Conservation (phyloP, 2,113 vertebrate species). For the Dissostichus mawsoni region DNA sequence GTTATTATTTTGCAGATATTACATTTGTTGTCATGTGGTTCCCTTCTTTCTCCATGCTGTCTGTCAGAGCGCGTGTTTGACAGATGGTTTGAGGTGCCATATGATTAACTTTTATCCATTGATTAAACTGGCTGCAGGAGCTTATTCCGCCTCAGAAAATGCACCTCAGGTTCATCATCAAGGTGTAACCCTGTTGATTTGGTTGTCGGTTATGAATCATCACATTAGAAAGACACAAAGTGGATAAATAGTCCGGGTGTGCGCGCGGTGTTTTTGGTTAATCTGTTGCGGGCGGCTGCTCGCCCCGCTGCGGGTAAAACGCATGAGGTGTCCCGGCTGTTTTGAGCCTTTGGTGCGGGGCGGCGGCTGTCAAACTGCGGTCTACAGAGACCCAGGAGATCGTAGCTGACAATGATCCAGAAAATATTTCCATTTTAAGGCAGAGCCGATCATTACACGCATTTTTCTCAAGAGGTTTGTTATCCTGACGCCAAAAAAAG, state of each 20-base stretch:
- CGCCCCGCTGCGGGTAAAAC: conserved; percentile 23
- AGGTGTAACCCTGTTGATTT: background rate
- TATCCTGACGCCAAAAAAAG: background rate
- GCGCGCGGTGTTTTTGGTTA: background rate
- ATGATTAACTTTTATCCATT: conserved; percentile 71
- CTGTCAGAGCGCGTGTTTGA: conserved; percentile 57
- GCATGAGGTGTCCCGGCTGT: conserved; percentile 33
- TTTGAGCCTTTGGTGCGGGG: conserved; percentile 20
- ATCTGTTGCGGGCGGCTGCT: conserved; percentile 4
- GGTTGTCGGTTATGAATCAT: background rate
- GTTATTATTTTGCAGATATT: background rate
- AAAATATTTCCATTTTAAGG: conserved; percentile 2
- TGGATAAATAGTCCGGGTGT: background rate
- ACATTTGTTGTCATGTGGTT: background rate
- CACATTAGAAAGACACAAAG: too few relatives aligned
- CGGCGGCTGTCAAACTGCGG: conserved; percentile 52
- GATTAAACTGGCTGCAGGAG: conserved; percentile 60
- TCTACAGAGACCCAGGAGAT: background rate
- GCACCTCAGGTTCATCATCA: conserved; percentile 18
- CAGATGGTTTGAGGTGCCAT: conserved; percentile 72
- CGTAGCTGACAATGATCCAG: background rate
- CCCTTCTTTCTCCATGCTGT: conserved; percentile 7
- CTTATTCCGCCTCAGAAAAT: conserved; percentile 28
- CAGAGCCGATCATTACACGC: background rate
- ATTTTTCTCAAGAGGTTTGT: background rate